phyloP scores from a whole-genome alignment of 2,113 vertebrate species.

The Polypterus bichir region DNA sequence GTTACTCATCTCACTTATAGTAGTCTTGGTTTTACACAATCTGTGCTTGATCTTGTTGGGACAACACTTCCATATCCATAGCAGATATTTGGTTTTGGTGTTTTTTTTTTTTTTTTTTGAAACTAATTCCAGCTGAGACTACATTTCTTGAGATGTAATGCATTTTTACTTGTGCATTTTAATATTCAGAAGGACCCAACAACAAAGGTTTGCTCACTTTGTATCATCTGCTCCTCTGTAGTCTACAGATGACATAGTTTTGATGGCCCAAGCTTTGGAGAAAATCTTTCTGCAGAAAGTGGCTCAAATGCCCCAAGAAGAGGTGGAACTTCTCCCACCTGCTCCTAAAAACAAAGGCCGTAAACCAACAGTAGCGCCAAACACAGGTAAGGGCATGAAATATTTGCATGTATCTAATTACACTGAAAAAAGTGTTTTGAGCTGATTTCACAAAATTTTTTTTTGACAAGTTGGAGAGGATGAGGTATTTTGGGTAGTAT shows the following conservation, averaged over 20 bases:
- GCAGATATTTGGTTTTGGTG: background rate
- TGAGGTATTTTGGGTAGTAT: too few relatives aligned
- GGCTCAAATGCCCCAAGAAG: constrained; percentile 75
- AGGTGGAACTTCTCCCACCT: constrained; percentile 69
- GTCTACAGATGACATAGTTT: constrained; percentile 95
- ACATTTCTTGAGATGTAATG: background rate
- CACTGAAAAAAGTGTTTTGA: too few relatives aligned
- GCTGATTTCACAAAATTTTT: too few relatives aligned
- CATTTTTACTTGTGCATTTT: too few relatives aligned
- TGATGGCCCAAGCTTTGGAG: constrained; percentile 93
- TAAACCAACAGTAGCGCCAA: constrained; percentile 48
- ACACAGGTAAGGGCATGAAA: constrained; percentile 43
- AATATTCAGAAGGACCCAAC: too few relatives aligned
- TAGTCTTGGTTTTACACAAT: too few relatives aligned
- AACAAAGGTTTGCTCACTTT: background rate
- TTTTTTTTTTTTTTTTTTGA: background rate
- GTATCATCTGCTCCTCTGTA: constrained; percentile 24
- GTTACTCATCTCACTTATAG: too few relatives aligned
- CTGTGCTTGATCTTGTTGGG: too few relatives aligned
- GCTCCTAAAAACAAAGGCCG: constrained; percentile 71
- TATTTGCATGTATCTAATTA: too few relatives aligned
- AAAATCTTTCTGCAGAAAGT: constrained; percentile 93
- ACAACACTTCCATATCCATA: too few relatives aligned
- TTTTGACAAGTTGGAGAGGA: too few relatives aligned
- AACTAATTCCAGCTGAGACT: background rate